Evolutionary conservation across 2,888 invertebrate species (phyloP), one percentile per base, ranked within the genome.

Genomic region (Oxytorus armatus): DNA sequence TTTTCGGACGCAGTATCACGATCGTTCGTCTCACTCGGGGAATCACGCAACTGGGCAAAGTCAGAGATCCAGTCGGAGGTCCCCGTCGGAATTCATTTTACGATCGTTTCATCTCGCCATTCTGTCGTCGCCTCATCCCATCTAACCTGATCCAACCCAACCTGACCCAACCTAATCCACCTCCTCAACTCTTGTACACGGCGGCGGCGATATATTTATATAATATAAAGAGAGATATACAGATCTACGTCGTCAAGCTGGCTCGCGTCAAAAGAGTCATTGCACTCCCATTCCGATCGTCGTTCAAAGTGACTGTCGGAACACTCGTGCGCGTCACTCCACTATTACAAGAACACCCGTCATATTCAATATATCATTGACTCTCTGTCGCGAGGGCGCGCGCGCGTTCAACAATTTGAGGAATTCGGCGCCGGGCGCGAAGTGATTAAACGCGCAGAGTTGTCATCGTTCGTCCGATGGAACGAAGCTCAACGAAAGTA

Each of bases 361-460:
- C 61, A 49, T 42, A 57, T 63, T 72, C 78, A 63, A 84, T 84
- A 82, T 81, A 84, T 84, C 83, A 83, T 83, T 75, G 77, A 79
- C 79, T 83, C 81, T 83, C 49, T 63, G 44, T 65, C 49, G 7
- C 21, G 18, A 5, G 42, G 5, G 55, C 10, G 44, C 23, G 55
- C n/a, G 59, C 55, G 72, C 61, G 78, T 79, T 75, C 77, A 82
- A 61, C 79, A 77, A 84, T 84, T 83, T 81, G 68, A 75, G 79
- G 84, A 84, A 83, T 83, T 81, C 81, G 72, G 66, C 53, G 79
- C 68, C 75, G 81, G 88, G 89, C 85, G 88, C 86, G 87, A 89
- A 89, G 89, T 88, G 88, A 89, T 89, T 89, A 89, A 89, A 87
- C 86, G 87, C 86, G 87, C 86, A 82, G 82, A 85, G 88, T 89